A percentile compares a stretch with the other conserved stretches of the same genome.
Conservation (phyloP, 2,888 invertebrate species). For the Philereme vetulata region DNA sequence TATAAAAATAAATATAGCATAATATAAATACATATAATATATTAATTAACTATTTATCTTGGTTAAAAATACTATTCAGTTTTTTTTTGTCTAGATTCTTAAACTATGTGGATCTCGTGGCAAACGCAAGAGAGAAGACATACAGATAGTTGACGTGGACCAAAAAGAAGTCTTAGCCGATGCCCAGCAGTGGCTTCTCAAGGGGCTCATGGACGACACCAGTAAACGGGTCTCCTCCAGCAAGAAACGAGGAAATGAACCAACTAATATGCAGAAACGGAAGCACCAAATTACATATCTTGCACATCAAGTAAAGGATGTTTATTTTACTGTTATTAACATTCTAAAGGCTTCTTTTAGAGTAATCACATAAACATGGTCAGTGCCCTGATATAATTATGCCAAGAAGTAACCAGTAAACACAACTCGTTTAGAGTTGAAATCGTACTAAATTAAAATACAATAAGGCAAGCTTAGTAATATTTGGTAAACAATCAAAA, state of each 20-base stretch:
- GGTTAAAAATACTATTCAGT: not conserved
- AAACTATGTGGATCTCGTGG: conserved; percentile 87
- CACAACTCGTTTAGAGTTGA: no score
- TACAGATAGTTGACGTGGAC: conserved; percentile 92
- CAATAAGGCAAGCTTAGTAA: no score
- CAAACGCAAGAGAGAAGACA: conserved; percentile 85
- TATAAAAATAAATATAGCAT: no score
- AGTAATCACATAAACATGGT: no score
- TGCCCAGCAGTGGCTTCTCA: conserved; percentile 91
- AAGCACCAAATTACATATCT: conserved; percentile 99
- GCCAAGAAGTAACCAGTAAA: no score
- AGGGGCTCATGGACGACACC: conserved; percentile 90
- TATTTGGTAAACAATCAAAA: no score
- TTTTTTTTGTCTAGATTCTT: conserved; percentile 77
- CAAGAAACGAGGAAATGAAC: conserved; percentile 83
- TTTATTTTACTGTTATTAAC: conserved; percentile 53
- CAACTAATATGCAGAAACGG: conserved; percentile 88
- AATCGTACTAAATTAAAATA: no score
- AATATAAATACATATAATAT: no score
- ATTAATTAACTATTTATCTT: no score
- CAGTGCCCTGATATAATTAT: no score
- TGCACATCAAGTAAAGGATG: conserved; percentile 87
- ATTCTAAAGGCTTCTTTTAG: not conserved
- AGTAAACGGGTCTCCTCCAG: conserved; percentile 75
- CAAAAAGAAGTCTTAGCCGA: conserved; percentile 92